These are phyloP conservation scores for Hirundichthys speculiger DNA, from an alignment of 2,113 vertebrate species.

Conservation along the genomic window DNA sequence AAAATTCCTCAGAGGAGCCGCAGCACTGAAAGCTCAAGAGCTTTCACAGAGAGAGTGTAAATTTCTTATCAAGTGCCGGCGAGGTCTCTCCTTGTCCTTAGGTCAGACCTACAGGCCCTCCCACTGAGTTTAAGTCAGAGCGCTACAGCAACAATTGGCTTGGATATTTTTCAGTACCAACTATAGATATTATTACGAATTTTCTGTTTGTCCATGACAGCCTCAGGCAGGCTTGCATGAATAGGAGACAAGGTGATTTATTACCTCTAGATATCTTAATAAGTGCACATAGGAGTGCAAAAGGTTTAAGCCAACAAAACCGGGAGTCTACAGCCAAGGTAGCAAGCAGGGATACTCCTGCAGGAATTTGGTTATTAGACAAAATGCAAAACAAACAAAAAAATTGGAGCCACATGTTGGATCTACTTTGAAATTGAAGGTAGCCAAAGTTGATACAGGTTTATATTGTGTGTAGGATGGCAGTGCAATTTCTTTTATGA, in stretches of 20 bases:
- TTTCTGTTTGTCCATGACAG: slow-evolving; percentile 26
- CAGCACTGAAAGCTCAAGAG: slow-evolving; percentile 27
- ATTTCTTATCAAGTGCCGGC: slow-evolving; percentile 64
- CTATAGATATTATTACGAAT: slow-evolving; percentile 5
- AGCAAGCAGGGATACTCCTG: too few relatives aligned
- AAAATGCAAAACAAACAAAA: background rate
- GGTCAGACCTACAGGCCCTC: slow-evolving; percentile 26
- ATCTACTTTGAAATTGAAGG: background rate
- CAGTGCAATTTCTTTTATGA: too few relatives aligned
- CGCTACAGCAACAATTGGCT: slow-evolving; percentile 38
- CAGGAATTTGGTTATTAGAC: slow-evolving; percentile 1
- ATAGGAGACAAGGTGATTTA: slow-evolving; percentile 24
- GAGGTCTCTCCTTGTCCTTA: slow-evolving; percentile 46
- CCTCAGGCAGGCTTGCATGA: slow-evolving; percentile 14
- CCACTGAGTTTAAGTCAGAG: slow-evolving; percentile 26
- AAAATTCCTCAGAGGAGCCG: slow-evolving; percentile 71
- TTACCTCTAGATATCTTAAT: slow-evolving; percentile 15
- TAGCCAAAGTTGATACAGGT: background rate
- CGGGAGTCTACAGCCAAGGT: background rate
- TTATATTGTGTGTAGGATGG: too few relatives aligned
- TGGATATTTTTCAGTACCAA: slow-evolving; percentile 37
- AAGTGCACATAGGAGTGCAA: background rate
- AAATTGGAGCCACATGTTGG: background rate
- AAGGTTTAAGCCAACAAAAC: slow-evolving; percentile 20
- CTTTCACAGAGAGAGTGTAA: slow-evolving; percentile 21